phyloP scores from a whole-genome alignment of 2,797 vertebrate genomes.

The Spondyliosoma cantharus region DNA sequence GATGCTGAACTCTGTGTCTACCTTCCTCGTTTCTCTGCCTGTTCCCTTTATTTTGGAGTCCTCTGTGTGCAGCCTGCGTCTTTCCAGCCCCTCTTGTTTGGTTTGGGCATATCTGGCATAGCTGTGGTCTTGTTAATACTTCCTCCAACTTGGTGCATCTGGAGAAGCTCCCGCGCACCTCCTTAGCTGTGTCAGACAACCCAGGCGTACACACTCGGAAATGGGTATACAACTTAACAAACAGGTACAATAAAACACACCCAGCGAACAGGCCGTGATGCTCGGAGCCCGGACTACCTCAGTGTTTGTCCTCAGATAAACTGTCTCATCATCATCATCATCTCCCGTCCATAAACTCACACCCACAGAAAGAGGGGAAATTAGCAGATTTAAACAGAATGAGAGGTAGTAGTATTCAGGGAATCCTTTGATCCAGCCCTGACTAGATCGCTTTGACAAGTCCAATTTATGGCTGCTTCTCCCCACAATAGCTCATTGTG shows the following conservation, averaged over 20 bases:
- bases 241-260: neutral
- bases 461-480: constrained; percentile 66
- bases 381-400: constrained; percentile 54
- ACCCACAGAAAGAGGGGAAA: constrained; percentile 35
- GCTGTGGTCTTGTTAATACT: constrained; percentile 65
- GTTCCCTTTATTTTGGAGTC: constrained; percentile 39
- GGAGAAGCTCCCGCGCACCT: constrained; percentile 52
- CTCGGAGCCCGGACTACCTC: neutral
- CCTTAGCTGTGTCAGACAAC: constrained; percentile 28
- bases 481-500: constrained; percentile 77
- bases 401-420: constrained; percentile 55
- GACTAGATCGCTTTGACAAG: constrained; percentile 71
- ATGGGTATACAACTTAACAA: neutral
- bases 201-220: constrained; percentile 39
- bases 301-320: constrained; percentile 46
- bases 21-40: constrained; percentile 23
- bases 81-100: constrained; percentile 58
- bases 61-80: constrained; percentile 46
- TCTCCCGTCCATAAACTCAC: constrained; percentile 71
- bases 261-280: neutral
- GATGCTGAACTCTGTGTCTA: constrained; percentile 10
- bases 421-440: constrained; percentile 70
- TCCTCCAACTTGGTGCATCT: constrained; percentile 50
- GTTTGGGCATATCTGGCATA: constrained; percentile 65
- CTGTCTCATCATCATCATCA: constrained; percentile 53